These are phyloP conservation scores for Syngnathoides biaculeatus DNA, from an alignment of 2,113 vertebrate species.

Conservation along the genomic window DNA sequence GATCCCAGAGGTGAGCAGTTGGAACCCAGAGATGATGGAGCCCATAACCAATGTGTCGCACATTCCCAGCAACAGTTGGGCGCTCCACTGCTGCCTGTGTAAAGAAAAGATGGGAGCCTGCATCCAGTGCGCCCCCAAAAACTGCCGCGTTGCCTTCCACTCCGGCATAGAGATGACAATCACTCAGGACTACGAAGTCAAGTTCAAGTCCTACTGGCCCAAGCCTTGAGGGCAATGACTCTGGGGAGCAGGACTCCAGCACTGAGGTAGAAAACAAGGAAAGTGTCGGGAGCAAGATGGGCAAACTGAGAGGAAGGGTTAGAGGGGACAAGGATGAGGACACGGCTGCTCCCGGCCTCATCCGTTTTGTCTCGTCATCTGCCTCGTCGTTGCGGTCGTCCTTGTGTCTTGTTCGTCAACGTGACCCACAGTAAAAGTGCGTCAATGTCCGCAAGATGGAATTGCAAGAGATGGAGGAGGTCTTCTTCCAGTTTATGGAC, in stretches of 20 bases:
- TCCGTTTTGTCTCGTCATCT: too few relatives aligned
- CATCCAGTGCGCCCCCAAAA: conserved; percentile 97
- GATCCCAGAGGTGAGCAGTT: too few relatives aligned
- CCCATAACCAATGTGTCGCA: too few relatives aligned
- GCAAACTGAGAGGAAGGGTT: conserved; percentile 39
- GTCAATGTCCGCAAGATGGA: too few relatives aligned
- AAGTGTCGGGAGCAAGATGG: conserved; percentile 27
- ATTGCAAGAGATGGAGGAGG: too few relatives aligned
- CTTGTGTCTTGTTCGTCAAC: too few relatives aligned
- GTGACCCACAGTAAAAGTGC: too few relatives aligned
- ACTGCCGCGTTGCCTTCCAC: conserved; percentile 90
- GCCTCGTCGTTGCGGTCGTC: too few relatives aligned
- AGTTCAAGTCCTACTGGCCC: conserved; percentile 95
- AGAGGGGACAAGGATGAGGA: conserved; percentile 24
- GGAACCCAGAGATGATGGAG: conserved; percentile 98
- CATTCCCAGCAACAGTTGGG: too few relatives aligned
- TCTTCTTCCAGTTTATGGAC: too few relatives aligned
- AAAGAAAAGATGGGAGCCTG: conserved; percentile 93
- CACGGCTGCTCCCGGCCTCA: neutral
- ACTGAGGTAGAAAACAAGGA: conserved; percentile 37
- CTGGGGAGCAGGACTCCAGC: conserved; percentile 45
- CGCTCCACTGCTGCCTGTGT: conserved; percentile 92
- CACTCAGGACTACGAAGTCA: conserved; percentile 90
- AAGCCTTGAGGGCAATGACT: too few relatives aligned
- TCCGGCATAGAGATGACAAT: conserved; percentile 90